phyloP scores from a whole-genome alignment of 2,888 invertebrate genomes.

The Pocota personata region DNA sequence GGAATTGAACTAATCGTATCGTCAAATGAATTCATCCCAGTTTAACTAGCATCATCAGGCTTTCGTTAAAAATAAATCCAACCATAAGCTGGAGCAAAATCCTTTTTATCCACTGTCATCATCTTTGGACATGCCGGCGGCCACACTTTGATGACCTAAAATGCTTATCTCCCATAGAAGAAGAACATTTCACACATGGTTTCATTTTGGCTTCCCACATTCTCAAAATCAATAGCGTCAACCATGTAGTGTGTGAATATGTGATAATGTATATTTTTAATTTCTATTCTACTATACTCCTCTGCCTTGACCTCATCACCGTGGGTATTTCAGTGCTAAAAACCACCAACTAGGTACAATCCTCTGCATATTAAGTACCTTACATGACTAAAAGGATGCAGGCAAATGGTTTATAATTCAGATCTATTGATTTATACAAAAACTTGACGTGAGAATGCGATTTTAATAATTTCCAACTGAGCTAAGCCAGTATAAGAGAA shows the following conservation, averaged over 20 bases:
- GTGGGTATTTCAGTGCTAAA: not conserved
- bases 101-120: constrained; percentile 29
- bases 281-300: constrained; percentile 11
- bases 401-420: constrained; percentile 9
- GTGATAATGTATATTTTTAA: constrained; percentile 58
- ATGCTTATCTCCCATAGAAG: constrained; percentile 34
- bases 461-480: not conserved
- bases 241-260: not conserved
- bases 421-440: constrained; percentile 30
- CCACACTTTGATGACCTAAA: constrained; percentile 68
- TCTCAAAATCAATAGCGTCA: constrained; percentile 58
- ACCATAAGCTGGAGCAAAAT: constrained; percentile 1
- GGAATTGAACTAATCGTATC: constrained; percentile 3
- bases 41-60: not conserved
- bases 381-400: not conserved
- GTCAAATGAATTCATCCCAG: constrained; percentile 12
- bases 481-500: not conserved
- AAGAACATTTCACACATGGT: constrained; percentile 59
- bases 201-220: constrained; percentile 61
- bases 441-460: not conserved
- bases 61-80: constrained; percentile 46
- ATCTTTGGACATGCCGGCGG: constrained; percentile 14
- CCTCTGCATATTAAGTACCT: not conserved
- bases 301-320: constrained; percentile 35
- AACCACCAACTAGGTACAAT: not conserved